Conservation (phyloP, 1,140 invertebrate species). For the Drosophila orosa region DNA sequence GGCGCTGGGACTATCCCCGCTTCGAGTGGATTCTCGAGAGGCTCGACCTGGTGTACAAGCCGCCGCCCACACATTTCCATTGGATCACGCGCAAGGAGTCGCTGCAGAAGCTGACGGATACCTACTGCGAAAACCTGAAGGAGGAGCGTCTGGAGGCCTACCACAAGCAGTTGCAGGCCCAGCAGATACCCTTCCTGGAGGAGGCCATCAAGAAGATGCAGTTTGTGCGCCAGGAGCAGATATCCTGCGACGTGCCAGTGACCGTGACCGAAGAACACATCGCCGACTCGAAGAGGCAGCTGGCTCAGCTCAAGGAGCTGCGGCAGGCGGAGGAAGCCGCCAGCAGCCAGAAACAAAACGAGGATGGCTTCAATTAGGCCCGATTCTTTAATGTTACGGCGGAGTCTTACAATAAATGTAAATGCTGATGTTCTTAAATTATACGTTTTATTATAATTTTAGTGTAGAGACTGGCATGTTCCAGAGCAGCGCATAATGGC, state of each 20-base stretch:
- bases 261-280: slow-evolving; percentile 89
- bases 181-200: slow-evolving; percentile 89
- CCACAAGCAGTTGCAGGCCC: slow-evolving; percentile 86
- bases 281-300: slow-evolving; percentile 85
- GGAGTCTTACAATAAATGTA: slow-evolving; percentile 47
- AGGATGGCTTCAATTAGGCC: slow-evolving; percentile 61
- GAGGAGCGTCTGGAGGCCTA: slow-evolving; percentile 88
- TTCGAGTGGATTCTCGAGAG: slow-evolving; percentile 95
- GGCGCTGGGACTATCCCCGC: slow-evolving; percentile 91
- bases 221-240: slow-evolving; percentile 90
- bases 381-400: slow-evolving; percentile 19
- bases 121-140: slow-evolving; percentile 88
- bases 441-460: slow-evolving; percentile 64
- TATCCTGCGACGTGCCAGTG: slow-evolving; percentile 86
- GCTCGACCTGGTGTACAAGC: slow-evolving; percentile 91
- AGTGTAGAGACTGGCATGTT: slow-evolving; percentile 48
- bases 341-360: slow-evolving; percentile 50
- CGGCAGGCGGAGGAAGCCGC: slow-evolving; percentile 48
- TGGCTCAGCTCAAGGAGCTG: slow-evolving; percentile 83
- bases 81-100: slow-evolving; percentile 88
- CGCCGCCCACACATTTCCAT: slow-evolving; percentile 85
- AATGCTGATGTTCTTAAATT: slow-evolving; percentile 60
- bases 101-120: slow-evolving; percentile 87
- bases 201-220: slow-evolving; percentile 87
- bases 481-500: slow-evolving; percentile 40